Conservation (phyloP, 2,888 invertebrate species). For the Cerastis leucographa region DNA sequence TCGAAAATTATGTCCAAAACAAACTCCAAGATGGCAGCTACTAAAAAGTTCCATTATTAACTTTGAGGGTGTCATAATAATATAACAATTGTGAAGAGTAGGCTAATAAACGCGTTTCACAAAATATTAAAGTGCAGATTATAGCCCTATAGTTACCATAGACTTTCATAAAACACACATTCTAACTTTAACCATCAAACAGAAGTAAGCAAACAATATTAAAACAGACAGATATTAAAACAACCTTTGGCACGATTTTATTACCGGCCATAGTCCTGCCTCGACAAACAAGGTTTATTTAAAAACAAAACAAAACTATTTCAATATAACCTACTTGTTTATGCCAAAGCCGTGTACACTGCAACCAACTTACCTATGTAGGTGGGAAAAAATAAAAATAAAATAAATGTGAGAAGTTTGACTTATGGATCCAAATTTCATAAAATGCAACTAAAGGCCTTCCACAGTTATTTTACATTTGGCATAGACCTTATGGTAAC, state of each 20-base stretch:
- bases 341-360: neutral
- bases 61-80: neutral
- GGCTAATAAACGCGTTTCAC: neutral
- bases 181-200: neutral
- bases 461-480: neutral
- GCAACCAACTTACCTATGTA: too few species aligned
- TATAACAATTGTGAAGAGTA: neutral
- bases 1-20: too few species aligned
- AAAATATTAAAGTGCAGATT: conserved; percentile 6
- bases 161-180: conserved; percentile 13
- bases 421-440: too few species aligned
- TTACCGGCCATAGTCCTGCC: neutral
- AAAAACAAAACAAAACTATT: conserved; percentile 35
- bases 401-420: too few species aligned
- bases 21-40: too few species aligned
- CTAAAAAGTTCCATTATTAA: neutral
- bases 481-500: neutral
- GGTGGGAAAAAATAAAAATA: too few species aligned
- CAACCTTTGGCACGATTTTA: conserved; percentile 16
- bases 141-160: neutral
- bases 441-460: neutral
- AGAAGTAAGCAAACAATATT: conserved; percentile 25
- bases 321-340: conserved; percentile 18
- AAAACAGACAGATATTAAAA: conserved; percentile 28
- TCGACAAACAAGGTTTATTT: conserved; percentile 19